Conservation (phyloP, 2,113 vertebrate species). For the Mungos mungo region DNA sequence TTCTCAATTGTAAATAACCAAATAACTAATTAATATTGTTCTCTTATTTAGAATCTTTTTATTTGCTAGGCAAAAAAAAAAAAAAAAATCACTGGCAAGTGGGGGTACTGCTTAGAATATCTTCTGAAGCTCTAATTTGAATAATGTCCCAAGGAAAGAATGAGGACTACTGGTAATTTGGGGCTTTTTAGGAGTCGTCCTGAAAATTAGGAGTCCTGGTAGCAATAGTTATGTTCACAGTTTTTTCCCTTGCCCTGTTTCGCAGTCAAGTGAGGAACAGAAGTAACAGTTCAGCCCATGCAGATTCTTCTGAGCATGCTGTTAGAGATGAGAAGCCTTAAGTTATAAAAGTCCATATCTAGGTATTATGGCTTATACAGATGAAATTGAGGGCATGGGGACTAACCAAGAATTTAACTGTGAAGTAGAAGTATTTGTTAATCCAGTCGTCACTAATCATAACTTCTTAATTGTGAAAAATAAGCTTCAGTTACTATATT, state of each 20-base stretch:
- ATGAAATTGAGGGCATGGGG: background rate
- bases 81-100: background rate
- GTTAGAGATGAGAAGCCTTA: background rate
- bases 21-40: background rate
- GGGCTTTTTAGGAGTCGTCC: background rate
- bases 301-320: background rate
- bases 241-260: background rate
- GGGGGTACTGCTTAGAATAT: background rate
- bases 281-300: background rate
- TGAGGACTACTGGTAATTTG: background rate
- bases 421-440: background rate
- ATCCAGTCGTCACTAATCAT: background rate
- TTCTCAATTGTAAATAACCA: background rate
- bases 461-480: slow-evolving; percentile 2
- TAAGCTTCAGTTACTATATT: background rate
- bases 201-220: background rate
- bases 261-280: background rate
- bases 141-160: background rate
- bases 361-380: background rate
- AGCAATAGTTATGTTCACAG: background rate
- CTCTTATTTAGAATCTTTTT: background rate
- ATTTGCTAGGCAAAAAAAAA: background rate
- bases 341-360: background rate
- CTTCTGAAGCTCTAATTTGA: background rate
- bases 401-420: background rate